Base-by-base conservation (phyloP, 2,797 vertebrate genomes). In the Enteromius afrohamiltoni region DNA sequence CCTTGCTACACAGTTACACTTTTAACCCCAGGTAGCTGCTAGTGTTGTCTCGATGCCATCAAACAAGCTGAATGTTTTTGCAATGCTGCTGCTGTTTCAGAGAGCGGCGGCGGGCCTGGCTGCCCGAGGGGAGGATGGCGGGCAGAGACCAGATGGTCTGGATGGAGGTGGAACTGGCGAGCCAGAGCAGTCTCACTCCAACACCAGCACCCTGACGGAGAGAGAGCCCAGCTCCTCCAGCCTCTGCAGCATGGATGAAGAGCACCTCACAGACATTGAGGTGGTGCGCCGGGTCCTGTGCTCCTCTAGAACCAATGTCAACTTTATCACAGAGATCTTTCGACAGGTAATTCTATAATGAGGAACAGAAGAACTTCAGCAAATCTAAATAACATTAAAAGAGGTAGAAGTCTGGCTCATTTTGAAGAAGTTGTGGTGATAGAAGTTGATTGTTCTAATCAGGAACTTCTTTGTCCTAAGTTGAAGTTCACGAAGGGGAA, bases 261-360 rank as follows among this genome's bases (percentile, higher is more conserved):
- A 99, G 60, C 97, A 99, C 93, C 95, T 99, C 85, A 96, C 95
- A 0, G 95, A 95, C 88, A 94, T 96, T 89, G 95, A 96, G 89
- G 95, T 96, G 85, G 94, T 96, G 86, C 95, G 97, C 74, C 96
- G 95, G 89, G 98, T 98, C 10, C 97, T 99, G 90, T 98, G 96
- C 91, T 95, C 94, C 91, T 98, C 96, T 90, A 96, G 97, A 91
- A 96, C 95, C 91, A 97, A 98, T 21, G 96, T 99, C 88, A 98
- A 99, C 93, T 99, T 99, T 93, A 96, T 99, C 89, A 98, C 96
- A 6, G 98, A 99, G 93, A 98, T 99, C 92, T 99, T 99, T 91
- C 96, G 97, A 88, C 98, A 99, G 97, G 98, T 99, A 92, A 92
- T 7, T 4, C 23, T 31, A 19, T 5, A 13, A 11, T 55, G 64